Evolutionary conservation across 2,113 vertebrate species (phyloP), one percentile per base, ranked within the genome.

Genomic region (Scopus umbretta): DNA sequence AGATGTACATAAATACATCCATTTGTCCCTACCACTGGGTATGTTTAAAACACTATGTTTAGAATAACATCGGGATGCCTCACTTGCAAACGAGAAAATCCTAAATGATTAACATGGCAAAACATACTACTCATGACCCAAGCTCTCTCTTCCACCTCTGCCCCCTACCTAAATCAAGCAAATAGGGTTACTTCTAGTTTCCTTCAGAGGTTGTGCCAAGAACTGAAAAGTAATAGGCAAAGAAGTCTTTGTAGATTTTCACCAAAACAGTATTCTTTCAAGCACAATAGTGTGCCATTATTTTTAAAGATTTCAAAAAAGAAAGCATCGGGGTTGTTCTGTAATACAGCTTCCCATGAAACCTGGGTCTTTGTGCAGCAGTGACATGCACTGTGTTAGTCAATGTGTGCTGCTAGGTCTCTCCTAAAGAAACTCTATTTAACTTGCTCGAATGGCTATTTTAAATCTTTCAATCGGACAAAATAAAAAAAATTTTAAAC

Each of bases 21-120:
- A 87, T 90, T 87, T 84, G 53, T 87, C 61, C 61, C 40, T 70
- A 73, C 52, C 85, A 72, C 40, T 36, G 58, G 25, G 20, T 84
- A 56, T 68, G 61, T 49, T 90, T 90, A 91, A 87, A 91, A 81
- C 47, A 53, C 16, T 34, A 3, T 56, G 68, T 74, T 96, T 89
- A 70, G 62, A 92, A 93, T 73, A 96, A 72, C n/a, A 91, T 56
- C 7, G 38, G 18, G 55, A 90, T 47, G 70, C 58, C 50, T 96
- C 62, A 86, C 75, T 95, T 94, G 94, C 70, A 86, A 94, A 49
- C 4, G 29, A 61, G 21, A 94, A 97, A 96, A 93, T 82, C 29
- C n/a, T 50, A 78, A 94, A 85, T 61, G 5, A 91, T 76, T 82
- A 93, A 90, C 5, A 3, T 25, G 38, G 68, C 22, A 26, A 96